Conservation (phyloP, 2,113 vertebrate genomes). For the Okapia johnstoni region DNA sequence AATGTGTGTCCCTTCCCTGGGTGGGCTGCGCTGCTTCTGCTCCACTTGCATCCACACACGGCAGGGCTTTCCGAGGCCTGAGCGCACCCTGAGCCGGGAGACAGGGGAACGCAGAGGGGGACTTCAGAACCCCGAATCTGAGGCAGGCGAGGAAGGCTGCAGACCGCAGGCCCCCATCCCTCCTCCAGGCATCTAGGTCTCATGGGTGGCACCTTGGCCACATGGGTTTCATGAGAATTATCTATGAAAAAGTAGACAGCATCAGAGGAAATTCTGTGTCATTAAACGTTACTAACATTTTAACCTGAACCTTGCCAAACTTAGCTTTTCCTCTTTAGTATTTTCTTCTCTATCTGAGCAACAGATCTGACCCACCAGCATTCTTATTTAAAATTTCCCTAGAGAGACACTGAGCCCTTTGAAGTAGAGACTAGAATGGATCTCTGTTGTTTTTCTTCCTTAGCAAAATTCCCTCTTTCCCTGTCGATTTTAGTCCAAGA, state of each 20-base stretch:
- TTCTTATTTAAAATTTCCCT: background rate
- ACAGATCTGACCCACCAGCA: background rate
- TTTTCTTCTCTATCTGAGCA: background rate
- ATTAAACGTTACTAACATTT: background rate
- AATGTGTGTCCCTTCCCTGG: background rate
- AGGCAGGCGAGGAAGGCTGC: background rate
- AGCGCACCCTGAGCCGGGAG: background rate
- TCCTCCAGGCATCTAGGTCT: background rate
- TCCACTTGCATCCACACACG: slow-evolving; percentile 45
- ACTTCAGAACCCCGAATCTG: background rate
- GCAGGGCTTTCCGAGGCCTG: background rate
- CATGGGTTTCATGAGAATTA: background rate
- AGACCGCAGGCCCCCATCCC: background rate
- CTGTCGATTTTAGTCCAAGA: background rate
- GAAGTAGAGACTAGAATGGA: background rate
- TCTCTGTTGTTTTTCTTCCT: background rate
- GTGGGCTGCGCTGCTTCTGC: slow-evolving; percentile 44
- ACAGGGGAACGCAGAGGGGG: background rate
- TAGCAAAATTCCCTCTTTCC: background rate
- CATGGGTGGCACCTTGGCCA: background rate
- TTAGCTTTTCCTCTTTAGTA: background rate
- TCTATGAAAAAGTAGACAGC: background rate
- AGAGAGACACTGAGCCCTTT: background rate
- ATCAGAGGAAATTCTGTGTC: background rate
- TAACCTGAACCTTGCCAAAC: background rate